Evolutionary conservation across 2,113 vertebrate species (phyloP).

Genomic region (Macaca mulatta): DNA sequence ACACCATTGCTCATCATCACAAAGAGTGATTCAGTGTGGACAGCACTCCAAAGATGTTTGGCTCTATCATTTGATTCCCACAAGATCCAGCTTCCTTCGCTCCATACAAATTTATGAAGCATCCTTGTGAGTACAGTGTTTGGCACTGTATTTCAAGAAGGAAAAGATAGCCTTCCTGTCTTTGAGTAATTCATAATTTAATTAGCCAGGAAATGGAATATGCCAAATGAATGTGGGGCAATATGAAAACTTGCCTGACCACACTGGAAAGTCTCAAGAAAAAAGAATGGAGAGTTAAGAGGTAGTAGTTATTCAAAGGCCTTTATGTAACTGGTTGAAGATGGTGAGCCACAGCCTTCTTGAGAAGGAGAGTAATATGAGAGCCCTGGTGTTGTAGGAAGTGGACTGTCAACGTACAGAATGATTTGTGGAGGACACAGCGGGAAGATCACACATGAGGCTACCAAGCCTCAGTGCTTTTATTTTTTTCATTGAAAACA

Average conservation of each 20-base stretch:
- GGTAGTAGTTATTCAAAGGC: neutral
- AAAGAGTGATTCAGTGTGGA: neutral
- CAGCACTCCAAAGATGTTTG: neutral
- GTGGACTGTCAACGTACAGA: fast-evolving
- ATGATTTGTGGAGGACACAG: no score
- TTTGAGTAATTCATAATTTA: neutral
- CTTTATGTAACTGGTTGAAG: neutral
- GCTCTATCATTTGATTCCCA: neutral
- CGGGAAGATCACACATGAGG: neutral
- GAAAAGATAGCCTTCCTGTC: neutral
- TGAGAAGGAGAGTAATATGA: fast-evolving
- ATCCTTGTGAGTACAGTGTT: neutral
- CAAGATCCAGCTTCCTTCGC: neutral
- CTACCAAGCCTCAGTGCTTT: neutral
- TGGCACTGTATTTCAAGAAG: neutral
- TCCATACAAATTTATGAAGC: neutral
- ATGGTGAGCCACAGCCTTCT: neutral
- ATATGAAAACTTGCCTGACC: neutral
- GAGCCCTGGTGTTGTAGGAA: fast-evolving
- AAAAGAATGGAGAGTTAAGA: neutral
- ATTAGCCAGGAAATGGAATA: neutral
- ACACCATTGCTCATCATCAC: fast-evolving
- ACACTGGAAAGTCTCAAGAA: neutral
- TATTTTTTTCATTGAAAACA: neutral
- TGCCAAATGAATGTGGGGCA: neutral